Percentiles rank a stretch among this genome's conserved stretches.
Evolutionary conservation across 2,113 vertebrate genomes (phyloP).

Genomic region (Protobothrops mucrosquamatus): DNA sequence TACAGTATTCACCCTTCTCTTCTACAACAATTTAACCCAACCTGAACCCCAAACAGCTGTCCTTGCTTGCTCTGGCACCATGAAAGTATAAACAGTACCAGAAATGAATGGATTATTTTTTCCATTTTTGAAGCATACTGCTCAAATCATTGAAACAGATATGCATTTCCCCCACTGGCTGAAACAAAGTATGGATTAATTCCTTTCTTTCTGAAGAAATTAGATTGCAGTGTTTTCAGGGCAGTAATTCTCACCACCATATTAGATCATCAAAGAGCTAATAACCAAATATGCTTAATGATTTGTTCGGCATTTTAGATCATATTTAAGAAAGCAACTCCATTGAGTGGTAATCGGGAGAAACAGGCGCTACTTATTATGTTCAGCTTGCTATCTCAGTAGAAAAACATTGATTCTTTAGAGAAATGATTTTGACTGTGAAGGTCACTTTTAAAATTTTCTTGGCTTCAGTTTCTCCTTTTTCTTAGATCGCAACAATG

Average conservation of each 20-base stretch:
- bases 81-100: not conserved
- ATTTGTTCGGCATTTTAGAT: not conserved
- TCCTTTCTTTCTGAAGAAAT: not conserved
- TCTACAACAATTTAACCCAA: not conserved
- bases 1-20: not conserved
- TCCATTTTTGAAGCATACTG: not conserved
- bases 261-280: slow-evolving; percentile 12
- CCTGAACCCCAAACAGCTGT: not conserved
- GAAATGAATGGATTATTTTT: not conserved
- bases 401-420: slow-evolving; percentile 12
- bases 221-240: not conserved
- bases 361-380: not conserved
- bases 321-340: not conserved
- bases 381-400: not conserved
- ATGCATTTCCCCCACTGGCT: not conserved
- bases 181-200: not conserved
- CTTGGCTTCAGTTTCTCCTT: not conserved
- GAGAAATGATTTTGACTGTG: not conserved
- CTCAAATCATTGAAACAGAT: not conserved
- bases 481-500: not conserved
- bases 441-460: slow-evolving; percentile 7
- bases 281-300: slow-evolving; percentile 5
- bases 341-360: not conserved
- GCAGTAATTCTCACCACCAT: slow-evolving; percentile 1
- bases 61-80: not conserved